A percentile compares a stretch with the other conserved stretches of the same genome.
These are phyloP conservation scores for Melanotus villosus DNA, from an alignment of 2,888 invertebrate genomes.

Conservation along the genomic window DNA sequence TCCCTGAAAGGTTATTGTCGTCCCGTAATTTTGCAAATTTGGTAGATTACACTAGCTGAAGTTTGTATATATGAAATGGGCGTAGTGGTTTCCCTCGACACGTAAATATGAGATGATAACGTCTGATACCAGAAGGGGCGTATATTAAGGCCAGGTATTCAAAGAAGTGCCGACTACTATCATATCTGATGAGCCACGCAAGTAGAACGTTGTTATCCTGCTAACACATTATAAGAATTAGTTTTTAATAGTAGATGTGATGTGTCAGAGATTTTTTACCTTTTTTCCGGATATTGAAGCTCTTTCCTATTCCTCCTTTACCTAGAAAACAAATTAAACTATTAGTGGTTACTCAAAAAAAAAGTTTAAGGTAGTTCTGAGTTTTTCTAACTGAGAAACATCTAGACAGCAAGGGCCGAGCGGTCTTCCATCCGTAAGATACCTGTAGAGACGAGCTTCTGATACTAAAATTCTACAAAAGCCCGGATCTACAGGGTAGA, in stretches of 20 bases:
- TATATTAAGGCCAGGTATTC: slow-evolving; percentile 17
- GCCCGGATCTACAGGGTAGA: slow-evolving; percentile 99
- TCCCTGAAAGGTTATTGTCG: background rate
- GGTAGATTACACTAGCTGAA: background rate
- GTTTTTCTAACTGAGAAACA: too few species aligned
- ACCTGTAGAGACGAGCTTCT: slow-evolving; percentile 99
- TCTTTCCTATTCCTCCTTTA: background rate
- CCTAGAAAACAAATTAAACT: too few species aligned
- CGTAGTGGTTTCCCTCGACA: slow-evolving; percentile 1
- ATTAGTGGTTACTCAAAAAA: too few species aligned
- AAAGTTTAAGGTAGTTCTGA: too few species aligned
- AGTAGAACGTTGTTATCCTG: slow-evolving; percentile 13
- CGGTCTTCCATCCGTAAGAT: slow-evolving; percentile 97
- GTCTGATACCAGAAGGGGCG: slow-evolving; percentile 11
- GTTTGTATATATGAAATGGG: background rate
- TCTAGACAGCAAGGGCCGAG: slow-evolving; percentile 77
- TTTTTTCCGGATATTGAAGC: background rate
- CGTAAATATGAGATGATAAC: slow-evolving; percentile 23
- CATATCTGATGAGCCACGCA: slow-evolving; percentile 22
- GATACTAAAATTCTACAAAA: slow-evolving; percentile 92
- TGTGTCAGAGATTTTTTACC: background rate
- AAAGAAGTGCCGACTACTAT: slow-evolving; percentile 15
- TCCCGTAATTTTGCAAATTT: background rate
- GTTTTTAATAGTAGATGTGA: background rate
- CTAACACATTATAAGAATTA: slow-evolving; percentile 19